Evolutionary conservation across 1,140 invertebrate genomes (phyloP), one percentile per base, ranked within the genome.

Genomic region (Neodiprion fabricii): DNA sequence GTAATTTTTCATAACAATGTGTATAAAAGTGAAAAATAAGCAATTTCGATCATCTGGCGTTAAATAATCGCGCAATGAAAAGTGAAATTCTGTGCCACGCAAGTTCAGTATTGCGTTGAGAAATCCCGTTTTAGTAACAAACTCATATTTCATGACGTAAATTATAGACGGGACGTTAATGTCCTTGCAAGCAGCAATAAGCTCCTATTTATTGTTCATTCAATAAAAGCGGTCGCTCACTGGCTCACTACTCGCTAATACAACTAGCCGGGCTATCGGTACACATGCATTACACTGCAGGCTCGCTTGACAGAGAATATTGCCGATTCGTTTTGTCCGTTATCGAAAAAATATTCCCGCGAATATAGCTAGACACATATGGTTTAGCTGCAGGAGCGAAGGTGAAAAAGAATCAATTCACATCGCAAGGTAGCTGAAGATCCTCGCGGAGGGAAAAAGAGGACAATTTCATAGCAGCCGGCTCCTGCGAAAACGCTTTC

Each of bases 141-240:
- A 71, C 70, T 74, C 77, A 79, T 78, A 79, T 73, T 74, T 14
- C 4, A 21, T 48, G 74, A 78, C 75, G 76, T 85, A 83, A 84
- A 84, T 84, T 81, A 83, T 50, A 71, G 73, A 61, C 48, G 11
- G 7, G 74, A 74, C 79, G 70, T 73, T 49, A 76, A 67, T 72
- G 70, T 66, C 53, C 70, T 14, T 67, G 71, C 12, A 61, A 53
- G 70, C 48, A 71, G 70, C 76, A 79, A 79, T 79, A 79, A 73
- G 73, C 74, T 72, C 48, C 74, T 79, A 81, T 82, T 84, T 83
- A 82, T 81, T 73, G 80, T 77, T 74, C 40, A 74, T 80, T 84
- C 80, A 81, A 83, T 80, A 80, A 79, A 84, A 74, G 21, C 67
- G 28, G 28, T 61, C 53, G 11, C 53, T 61, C 53, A 9, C 11